Evolutionary conservation across 1,140 invertebrate genomes (phyloP).

Genomic region (Drosophila santomea): DNA sequence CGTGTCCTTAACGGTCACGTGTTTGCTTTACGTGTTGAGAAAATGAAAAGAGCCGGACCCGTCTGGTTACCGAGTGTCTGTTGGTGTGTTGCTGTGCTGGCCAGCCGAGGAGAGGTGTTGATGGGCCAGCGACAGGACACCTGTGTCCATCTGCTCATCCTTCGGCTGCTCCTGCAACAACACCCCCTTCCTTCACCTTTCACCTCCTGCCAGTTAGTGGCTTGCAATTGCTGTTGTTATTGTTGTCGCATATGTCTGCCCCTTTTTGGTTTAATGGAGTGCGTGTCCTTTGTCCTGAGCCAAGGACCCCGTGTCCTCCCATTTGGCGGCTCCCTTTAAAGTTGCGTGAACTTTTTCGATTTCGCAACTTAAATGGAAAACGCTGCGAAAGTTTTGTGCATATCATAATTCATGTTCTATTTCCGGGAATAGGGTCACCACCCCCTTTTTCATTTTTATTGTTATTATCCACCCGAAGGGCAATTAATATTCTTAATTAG

Average conservation of each 20-base stretch:
- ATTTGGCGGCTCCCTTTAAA: conserved; percentile 46
- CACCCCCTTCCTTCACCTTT: conserved; percentile 3
- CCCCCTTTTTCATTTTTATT: background rate
- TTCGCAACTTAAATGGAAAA: conserved; percentile 75
- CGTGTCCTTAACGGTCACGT: conserved; percentile 80
- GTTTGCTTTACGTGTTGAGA: conserved; percentile 82
- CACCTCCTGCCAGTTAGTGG: conserved; percentile 65
- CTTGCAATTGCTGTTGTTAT: conserved; percentile 67
- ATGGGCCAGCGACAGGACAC: conserved; percentile 77
- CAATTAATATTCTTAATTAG: conserved; percentile 85
- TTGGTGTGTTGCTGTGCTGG: background rate
- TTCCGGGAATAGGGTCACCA: conserved; percentile 45
- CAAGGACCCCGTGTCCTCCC: conserved; percentile 1
- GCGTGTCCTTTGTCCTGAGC: conserved; percentile 58
- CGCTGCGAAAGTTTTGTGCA: conserved; percentile 54
- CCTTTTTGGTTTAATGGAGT: conserved; percentile 64
- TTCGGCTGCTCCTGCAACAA: background rate
- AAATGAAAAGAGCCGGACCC: conserved; percentile 72
- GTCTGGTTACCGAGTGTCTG: conserved; percentile 5
- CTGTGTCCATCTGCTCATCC: conserved; percentile 54
- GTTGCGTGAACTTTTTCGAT: conserved; percentile 75
- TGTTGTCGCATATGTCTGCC: conserved; percentile 62
- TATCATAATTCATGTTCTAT: conserved; percentile 79
- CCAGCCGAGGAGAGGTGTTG: conserved; percentile 63
- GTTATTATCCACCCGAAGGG: conserved; percentile 56